Conservation (phyloP, 1,140 invertebrate genomes). For the Cydia splendana region DNA sequence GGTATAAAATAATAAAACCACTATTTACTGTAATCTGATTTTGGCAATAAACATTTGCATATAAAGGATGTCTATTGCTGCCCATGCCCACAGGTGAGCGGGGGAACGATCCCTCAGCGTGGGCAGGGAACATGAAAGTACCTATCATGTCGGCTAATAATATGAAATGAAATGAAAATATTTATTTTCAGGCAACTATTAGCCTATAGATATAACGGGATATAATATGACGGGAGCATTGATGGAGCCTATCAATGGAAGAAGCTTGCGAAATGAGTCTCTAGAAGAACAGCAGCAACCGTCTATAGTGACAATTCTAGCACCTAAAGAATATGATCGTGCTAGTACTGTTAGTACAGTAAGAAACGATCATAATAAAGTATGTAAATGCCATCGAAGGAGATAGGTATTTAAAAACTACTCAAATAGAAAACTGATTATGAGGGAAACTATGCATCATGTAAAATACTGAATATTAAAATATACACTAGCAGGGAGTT, state of each 20-base stretch:
- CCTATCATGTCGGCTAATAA: neutral
- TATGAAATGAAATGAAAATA: no score
- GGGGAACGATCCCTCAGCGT: neutral
- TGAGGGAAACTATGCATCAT: neutral
- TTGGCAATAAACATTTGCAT: conserved; percentile 7
- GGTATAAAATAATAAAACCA: neutral
- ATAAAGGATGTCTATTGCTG: neutral
- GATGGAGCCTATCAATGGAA: neutral
- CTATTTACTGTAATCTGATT: conserved; percentile 13
- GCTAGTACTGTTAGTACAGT: neutral
- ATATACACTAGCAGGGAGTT: neutral
- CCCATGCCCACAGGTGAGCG: conserved; percentile 3
- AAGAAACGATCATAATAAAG: neutral
- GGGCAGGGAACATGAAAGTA: conserved; percentile 8
- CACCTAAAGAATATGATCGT: neutral
- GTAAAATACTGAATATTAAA: conserved; percentile 4
- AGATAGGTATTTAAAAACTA: no score
- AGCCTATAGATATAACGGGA: no score
- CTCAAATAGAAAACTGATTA: neutral
- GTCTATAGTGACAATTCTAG: neutral
- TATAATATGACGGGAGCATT: neutral
- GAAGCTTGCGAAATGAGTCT: neutral
- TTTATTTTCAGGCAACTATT: no score
- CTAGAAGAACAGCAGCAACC: neutral
- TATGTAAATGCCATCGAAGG: neutral